phyloP scores from a whole-genome alignment of 2,113 vertebrate genomes.

The Irena cyanogastra region DNA sequence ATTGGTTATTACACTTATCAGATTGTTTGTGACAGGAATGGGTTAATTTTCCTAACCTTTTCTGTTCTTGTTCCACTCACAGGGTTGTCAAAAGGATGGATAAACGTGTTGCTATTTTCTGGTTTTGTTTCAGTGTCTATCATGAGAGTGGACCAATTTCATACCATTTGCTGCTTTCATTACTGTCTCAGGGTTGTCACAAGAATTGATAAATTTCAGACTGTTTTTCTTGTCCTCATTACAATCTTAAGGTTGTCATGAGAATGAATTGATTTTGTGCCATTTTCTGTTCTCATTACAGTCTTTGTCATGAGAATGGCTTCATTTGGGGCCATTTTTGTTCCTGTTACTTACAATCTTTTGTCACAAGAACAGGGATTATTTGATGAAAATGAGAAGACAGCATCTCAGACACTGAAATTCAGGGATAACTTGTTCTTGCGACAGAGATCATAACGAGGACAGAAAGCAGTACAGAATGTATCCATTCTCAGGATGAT shows the following conservation, averaged over 20 bases:
- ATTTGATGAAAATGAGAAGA: slow-evolving; percentile 61
- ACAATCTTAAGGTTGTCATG: slow-evolving; percentile 77
- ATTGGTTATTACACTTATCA: slow-evolving; percentile 30
- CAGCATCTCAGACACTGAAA: slow-evolving; percentile 28
- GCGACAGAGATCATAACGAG: slow-evolving; percentile 43
- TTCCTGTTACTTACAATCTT: slow-evolving; percentile 53
- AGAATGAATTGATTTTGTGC: slow-evolving; percentile 75
- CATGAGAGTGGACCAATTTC: slow-evolving; percentile 69
- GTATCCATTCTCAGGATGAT: background rate
- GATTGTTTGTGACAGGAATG: slow-evolving; percentile 65
- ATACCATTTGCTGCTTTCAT: slow-evolving; percentile 70
- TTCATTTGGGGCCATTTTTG: slow-evolving; percentile 70
- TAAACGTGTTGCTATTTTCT: slow-evolving; percentile 63
- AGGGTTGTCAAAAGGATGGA: slow-evolving; percentile 59
- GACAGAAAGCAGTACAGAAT: slow-evolving; percentile 33
- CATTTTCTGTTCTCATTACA: slow-evolving; percentile 72
- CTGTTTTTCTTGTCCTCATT: slow-evolving; percentile 80
- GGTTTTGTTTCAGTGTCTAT: slow-evolving; percentile 68
- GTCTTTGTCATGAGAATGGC: slow-evolving; percentile 74
- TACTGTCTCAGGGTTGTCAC: slow-evolving; percentile 77
- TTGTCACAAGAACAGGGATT: slow-evolving; percentile 56
- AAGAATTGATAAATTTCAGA: slow-evolving; percentile 79
- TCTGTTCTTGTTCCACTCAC: slow-evolving; percentile 49
- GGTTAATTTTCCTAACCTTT: slow-evolving; percentile 71
- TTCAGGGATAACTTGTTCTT: slow-evolving; percentile 43